phyloP scores from a whole-genome alignment of 2,797 vertebrate species.

The Gorsachius magnificus region DNA sequence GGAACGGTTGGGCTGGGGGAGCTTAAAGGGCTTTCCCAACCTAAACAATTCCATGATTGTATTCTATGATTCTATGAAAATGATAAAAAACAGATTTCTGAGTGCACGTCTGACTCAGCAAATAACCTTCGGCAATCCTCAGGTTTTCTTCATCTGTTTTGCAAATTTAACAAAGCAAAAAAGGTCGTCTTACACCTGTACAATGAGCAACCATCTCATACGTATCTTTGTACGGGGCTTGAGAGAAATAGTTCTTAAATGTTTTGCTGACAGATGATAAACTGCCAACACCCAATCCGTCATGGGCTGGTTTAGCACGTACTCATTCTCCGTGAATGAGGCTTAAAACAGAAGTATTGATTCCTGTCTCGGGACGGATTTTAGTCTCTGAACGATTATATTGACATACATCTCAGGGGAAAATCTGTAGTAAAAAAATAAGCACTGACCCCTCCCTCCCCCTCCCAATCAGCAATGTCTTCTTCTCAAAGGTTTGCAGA shows the following conservation, averaged over 20 bases:
- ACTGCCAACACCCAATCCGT: neutral
- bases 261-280: conserved; percentile 6
- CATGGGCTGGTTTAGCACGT: neutral
- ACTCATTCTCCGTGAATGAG: neutral
- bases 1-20: no score
- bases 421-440: neutral
- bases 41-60: no score
- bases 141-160: neutral
- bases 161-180: neutral
- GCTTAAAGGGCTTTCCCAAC: no score
- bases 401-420: conserved; percentile 6
- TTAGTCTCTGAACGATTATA: conserved; percentile 10
- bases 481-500: neutral
- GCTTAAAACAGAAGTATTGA: conserved; percentile 44
- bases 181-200: neutral
- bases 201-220: neutral
- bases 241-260: conserved; percentile 39
- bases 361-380: conserved; percentile 24
- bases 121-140: neutral
- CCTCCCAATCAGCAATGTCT: neutral
- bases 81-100: neutral
- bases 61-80: neutral
- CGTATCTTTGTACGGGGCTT: neutral
- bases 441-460: neutral
- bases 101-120: neutral